Evolutionary conservation across 2,797 vertebrate species (phyloP), one percentile per base, ranked within the genome.

Genomic region (Apogon hyalosoma): DNA sequence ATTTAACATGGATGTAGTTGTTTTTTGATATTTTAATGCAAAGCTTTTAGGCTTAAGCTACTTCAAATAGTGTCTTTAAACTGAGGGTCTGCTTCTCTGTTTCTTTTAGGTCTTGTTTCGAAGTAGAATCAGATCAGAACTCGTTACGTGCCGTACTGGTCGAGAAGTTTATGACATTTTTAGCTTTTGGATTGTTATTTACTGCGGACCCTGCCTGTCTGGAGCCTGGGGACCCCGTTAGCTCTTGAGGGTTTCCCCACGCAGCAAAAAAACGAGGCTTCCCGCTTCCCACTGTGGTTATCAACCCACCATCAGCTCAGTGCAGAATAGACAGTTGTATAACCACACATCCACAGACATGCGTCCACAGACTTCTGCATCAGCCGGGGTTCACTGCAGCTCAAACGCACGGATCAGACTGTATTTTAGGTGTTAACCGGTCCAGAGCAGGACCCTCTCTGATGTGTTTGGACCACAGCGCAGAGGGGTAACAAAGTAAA

Each of bases 341-440:
- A 69, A 66, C 71, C 49, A 48, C 63, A 61, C 70, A 42, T 56
- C 57, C 21, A 24, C 21, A 24, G 21, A 51, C 69, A 54, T 69
- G 45, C 60, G 64, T 56, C 43, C 31, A 3, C 21, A 24, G 2
- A 24, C 21, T 24, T 4, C 24, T 16, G 11, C 19, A 24, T 63
- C 18, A 31, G n/a, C 48, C 0, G 7, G 14, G 24, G 18, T 36
- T 40, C 24, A 10, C 39, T 21, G 48, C 31, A n/a, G 28, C 47
- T 60, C 41, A 13, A 41, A 53, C 21, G 2, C 47, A 9, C 11
- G 24, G 14, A 9, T 11, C 38, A 54, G 50, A 18, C 64, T 59
- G 1, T 41, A n/a, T 31, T 48, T 41, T 13, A 50, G 48, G 12
- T 18, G 31, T 50, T 36, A 24, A 2, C 21, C 3, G 6, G 1